phyloP scores from a whole-genome alignment of 2,113 vertebrate genomes.

The Setophaga coronata region DNA sequence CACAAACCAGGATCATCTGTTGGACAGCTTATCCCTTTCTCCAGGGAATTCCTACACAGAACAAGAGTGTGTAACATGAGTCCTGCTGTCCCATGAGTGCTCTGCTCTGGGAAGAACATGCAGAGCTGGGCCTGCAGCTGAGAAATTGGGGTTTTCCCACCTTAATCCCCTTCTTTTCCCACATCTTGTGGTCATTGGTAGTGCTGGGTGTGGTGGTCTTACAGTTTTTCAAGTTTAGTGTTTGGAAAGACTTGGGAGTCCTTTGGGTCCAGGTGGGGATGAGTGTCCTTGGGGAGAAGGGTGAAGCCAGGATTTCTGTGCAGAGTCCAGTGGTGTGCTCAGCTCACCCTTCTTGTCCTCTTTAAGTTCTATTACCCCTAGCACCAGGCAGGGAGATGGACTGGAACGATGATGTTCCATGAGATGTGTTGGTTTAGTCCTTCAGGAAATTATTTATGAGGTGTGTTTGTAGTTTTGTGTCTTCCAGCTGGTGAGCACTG shows the following conservation, averaged over 20 bases:
- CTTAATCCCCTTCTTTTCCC: background rate
- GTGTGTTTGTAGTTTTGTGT: slow-evolving; percentile 84
- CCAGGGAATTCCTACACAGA: background rate
- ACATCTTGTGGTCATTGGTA: rapidly evolving
- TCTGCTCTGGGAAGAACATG: background rate
- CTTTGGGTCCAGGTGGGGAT: rapidly evolving
- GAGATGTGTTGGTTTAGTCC: background rate
- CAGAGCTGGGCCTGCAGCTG: background rate
- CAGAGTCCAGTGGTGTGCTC: background rate
- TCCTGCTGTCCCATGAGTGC: background rate
- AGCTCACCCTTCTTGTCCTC: background rate
- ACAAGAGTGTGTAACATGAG: background rate
- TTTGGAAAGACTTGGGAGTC: background rate
- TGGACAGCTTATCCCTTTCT: background rate
- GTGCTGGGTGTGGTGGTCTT: background rate
- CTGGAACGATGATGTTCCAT: rapidly evolving
- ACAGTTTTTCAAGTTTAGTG: background rate
- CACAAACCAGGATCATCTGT: background rate
- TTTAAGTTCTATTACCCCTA: too few species aligned
- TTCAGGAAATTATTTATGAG: background rate
- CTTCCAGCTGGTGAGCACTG: slow-evolving; percentile 87
- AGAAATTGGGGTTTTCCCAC: background rate
- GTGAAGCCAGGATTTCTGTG: background rate
- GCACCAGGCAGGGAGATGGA: background rate
- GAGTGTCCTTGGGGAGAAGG: background rate